phyloP scores from a whole-genome alignment of 2,113 vertebrate species.

The Tragelaphus scriptus region DNA sequence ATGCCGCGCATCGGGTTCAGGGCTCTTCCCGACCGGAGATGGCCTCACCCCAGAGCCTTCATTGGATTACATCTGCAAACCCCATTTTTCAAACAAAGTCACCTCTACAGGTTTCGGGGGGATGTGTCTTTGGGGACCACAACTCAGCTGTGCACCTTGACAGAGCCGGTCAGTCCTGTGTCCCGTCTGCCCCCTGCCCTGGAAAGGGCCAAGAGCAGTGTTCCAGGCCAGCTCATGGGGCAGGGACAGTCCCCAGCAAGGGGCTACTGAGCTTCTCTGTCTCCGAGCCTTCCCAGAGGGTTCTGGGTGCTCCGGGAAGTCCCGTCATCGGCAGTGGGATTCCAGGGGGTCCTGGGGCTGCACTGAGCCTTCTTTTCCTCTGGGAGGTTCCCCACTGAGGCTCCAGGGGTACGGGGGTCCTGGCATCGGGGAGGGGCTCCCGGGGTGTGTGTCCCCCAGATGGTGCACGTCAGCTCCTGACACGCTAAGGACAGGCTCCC shows the following conservation, averaged over 20 bases:
- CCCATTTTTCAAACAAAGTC: not conserved
- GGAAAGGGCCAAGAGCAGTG: rapidly evolving
- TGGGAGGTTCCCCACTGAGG: not conserved
- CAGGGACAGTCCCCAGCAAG: no score
- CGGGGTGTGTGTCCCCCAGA: rapidly evolving
- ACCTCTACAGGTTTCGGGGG: rapidly evolving
- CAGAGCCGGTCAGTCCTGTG: rapidly evolving
- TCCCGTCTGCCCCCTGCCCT: not conserved
- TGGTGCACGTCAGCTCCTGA: not conserved
- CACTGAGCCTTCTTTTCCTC: no score
- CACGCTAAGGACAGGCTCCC: not conserved
- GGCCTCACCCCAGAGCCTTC: not conserved
- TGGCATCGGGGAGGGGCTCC: not conserved
- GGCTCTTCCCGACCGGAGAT: not conserved
- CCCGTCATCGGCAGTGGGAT: rapidly evolving
- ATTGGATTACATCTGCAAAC: not conserved
- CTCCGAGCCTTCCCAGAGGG: rapidly evolving
- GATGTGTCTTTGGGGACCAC: not conserved
- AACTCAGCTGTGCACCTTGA: not conserved
- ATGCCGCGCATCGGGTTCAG: rapidly evolving
- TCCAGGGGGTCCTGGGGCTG: no score
- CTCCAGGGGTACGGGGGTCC: no score
- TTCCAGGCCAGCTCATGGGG: rapidly evolving
- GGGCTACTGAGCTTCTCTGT: no score
- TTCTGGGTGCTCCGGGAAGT: not conserved